phyloP scores from a whole-genome alignment of 2,113 vertebrate species.

The Oenanthe oenanthe region DNA sequence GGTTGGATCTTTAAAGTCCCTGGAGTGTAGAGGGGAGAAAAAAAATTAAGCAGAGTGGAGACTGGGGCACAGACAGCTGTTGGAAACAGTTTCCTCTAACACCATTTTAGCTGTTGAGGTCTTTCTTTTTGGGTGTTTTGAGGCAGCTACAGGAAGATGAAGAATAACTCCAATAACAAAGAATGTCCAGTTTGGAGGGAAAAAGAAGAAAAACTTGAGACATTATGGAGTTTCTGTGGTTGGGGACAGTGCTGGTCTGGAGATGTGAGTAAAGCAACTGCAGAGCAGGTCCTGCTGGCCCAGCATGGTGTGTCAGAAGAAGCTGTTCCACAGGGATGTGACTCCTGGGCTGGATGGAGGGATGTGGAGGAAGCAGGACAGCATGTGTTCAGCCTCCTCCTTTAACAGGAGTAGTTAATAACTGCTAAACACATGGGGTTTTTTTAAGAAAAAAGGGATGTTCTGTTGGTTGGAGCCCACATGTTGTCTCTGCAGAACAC shows the following conservation, averaged over 20 bases:
- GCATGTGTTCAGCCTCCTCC: background rate
- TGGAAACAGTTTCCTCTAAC: background rate
- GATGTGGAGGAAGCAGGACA: background rate
- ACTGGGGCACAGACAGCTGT: background rate
- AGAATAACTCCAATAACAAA: background rate
- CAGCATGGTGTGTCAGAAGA: accelerated
- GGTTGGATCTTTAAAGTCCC: background rate
- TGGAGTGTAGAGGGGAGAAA: background rate
- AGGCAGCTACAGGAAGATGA: background rate
- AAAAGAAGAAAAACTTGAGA: background rate
- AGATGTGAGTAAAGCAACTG: background rate
- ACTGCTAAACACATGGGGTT: background rate
- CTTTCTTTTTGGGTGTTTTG: background rate
- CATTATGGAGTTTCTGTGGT: background rate
- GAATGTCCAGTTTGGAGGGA: background rate
- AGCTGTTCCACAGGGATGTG: accelerated
- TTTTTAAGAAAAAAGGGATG: background rate
- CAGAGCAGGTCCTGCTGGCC: background rate
- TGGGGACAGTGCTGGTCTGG: background rate
- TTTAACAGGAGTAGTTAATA: background rate
- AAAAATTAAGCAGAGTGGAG: background rate
- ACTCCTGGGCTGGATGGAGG: background rate
- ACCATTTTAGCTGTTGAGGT: background rate
- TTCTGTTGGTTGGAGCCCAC: constrained; percentile 26
- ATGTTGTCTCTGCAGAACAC: constrained; percentile 6